Evolutionary conservation across 1,140 invertebrate species (phyloP), one percentile per base, ranked within the genome.

Genomic region (Pomacea maculata): DNA sequence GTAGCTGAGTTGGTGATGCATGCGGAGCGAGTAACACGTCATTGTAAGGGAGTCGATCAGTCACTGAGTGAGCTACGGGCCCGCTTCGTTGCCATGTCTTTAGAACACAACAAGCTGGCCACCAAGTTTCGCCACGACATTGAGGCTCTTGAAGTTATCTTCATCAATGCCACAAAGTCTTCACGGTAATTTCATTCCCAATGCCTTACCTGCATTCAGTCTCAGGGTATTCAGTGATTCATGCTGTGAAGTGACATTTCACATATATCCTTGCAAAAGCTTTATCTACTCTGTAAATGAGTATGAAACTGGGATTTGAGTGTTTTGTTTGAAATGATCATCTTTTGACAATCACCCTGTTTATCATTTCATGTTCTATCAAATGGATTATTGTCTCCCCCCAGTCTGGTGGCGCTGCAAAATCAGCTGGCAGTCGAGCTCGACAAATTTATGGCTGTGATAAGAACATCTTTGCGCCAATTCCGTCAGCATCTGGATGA

Each of bases 1-100:
- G 83, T 80, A 92, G 91, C 90, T 79, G 91, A 92, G 79, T 82
- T 92, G 54, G 87, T 91, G 75, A 87, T 91, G 88, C 91, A 92
- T 78, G 86, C 87, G 14, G 90, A 91, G 83, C 85, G 91, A 65
- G 90, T 92, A 12, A 79, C 83, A 0, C 83, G 90, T 25, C 91
- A 92, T 77, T 89, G 88, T 82, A 88, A 89, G 80, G 91, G 91
- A 5, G 87, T 91, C 12, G 81, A 87, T 19, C 86, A 90, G 80
- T 85, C 89, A 14, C 83, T 92, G 81, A 85, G 82, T 14, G 90
- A 89, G 57, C 86, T 90, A 14, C 83, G 84, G 34, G 81, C 85
- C 12, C 81, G 84, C 15, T 91, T 90, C 80, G 84, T 79, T 19
- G 83, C 83, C 64, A 87, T 91, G 86, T 88, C 85, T 8, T 67